Evolutionary conservation across 2,797 vertebrate genomes (phyloP).

Genomic region (Pangasius sanitwongsei): DNA sequence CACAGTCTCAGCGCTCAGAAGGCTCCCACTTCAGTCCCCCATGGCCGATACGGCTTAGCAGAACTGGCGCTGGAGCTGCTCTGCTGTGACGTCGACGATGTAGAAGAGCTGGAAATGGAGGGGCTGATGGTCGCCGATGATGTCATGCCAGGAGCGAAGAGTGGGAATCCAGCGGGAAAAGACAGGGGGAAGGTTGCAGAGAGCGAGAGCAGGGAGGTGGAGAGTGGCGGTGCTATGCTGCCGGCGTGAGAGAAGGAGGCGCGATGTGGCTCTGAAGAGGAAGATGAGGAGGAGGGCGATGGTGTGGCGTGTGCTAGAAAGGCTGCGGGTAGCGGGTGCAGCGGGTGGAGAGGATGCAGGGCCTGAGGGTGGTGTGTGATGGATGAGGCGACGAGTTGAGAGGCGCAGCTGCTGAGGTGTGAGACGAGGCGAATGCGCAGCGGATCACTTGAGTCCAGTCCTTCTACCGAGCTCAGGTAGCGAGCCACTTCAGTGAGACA

Average conservation of each 20-base stretch:
- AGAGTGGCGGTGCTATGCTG: slow-evolving; percentile 79
- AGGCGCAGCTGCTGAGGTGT: slow-evolving; percentile 87
- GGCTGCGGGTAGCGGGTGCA: slow-evolving; percentile 80
- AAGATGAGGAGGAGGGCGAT: slow-evolving; percentile 44
- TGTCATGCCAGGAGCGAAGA: slow-evolving; percentile 77
- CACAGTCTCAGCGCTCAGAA: slow-evolving; percentile 70
- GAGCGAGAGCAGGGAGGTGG: slow-evolving; percentile 85
- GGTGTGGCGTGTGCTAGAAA: slow-evolving; percentile 78
- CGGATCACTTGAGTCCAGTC: slow-evolving; percentile 84
- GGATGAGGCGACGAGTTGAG: slow-evolving; percentile 84
- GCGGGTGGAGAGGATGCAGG: slow-evolving; percentile 81
- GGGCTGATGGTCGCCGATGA: slow-evolving; percentile 77
- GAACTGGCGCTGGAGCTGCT: slow-evolving; percentile 63
- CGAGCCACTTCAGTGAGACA: slow-evolving; percentile 89
- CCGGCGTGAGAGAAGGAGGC: slow-evolving; percentile 78
- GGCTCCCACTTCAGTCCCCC: slow-evolving; percentile 93
- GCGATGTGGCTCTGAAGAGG: slow-evolving; percentile 62
- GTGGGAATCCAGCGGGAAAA: slow-evolving; percentile 79
- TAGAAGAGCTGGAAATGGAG: slow-evolving; percentile 72
- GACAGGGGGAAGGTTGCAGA: slow-evolving; percentile 86
- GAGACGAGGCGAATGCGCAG: slow-evolving; percentile 86
- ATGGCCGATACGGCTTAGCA: slow-evolving; percentile 87
- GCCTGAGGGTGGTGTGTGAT: slow-evolving; percentile 72
- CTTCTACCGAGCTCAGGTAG: slow-evolving; percentile 87
- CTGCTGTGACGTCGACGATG: slow-evolving; percentile 70